Base-by-base conservation (phyloP, 2,797 vertebrate genomes). In the Rhinella marina region DNA sequence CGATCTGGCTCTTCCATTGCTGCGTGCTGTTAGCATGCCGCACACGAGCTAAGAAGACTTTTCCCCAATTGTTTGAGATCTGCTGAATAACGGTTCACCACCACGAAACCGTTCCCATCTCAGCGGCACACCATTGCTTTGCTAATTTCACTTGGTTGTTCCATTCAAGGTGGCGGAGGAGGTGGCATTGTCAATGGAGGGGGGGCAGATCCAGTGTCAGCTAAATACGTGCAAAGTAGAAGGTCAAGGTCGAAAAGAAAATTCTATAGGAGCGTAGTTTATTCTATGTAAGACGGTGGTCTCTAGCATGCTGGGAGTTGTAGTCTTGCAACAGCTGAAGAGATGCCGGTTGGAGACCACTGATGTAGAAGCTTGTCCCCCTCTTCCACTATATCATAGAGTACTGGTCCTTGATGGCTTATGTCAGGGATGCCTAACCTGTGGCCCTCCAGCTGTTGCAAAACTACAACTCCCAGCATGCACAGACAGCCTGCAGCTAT, bases 141-240 rank as follows among this genome's bases (percentile, higher is more conserved):
- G 56, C 83, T 77, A 75, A 48, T 76, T 85, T 62, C 23, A 17
- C 19, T 29, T 56, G 81, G 50, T 56, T 56, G 41, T 70, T 61
- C 52, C 54, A 73, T 84, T 84, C 50, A 16, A 14, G 50, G 64
- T 52, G 81, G 1, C 81, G 27, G 81, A 68, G 81, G 29, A 82
- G 81, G n/a, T 32, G 81, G 81, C 19, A 19, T 82, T 25, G n/a
- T 27, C 81, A 56, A 19, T 70, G 54, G 25, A 83, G 13, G 68
- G 7, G 7, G 21, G 27, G 25, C 41, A 1, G 62, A 19, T 64
- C n/a, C 61, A 66, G 48, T 12, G 48, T 54, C 48, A 1, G 23
- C 7, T 27, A 25, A 21, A 66, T 54, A 64, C 54, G 27, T 59
- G 25, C 27, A 56, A 23, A 23, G 17, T 1, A 17, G 52, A 13